Percentiles rank a stretch among this genome's conserved stretches.
Conservation (phyloP, 2,113 vertebrate genomes). For the Catharus fuscescens region DNA sequence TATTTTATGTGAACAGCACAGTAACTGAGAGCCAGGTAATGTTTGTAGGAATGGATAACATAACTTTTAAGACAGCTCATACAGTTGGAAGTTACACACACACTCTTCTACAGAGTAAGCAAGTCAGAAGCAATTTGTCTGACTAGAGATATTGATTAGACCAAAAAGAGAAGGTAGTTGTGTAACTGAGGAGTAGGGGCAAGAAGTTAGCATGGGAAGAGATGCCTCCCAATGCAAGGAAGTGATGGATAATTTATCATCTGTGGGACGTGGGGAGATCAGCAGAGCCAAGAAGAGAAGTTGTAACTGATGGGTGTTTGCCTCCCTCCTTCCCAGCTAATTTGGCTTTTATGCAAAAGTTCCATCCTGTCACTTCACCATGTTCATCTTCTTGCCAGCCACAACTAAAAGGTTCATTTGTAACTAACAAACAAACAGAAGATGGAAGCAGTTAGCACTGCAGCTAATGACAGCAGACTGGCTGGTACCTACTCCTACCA, state of each 20-base stretch:
- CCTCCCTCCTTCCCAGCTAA: not conserved
- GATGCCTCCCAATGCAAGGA: not conserved
- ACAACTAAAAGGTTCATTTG: slow-evolving; percentile 5
- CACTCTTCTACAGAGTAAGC: not conserved
- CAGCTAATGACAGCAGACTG: slow-evolving; percentile 35
- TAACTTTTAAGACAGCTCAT: not conserved
- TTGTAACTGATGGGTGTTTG: not conserved
- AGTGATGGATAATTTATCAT: slow-evolving; percentile 27
- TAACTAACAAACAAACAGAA: not conserved
- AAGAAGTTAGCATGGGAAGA: not conserved
- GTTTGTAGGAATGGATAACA: not conserved
- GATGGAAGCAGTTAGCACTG: not conserved
- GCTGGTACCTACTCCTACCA: not conserved
- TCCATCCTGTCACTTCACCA: not conserved
- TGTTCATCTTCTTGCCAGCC: not conserved
- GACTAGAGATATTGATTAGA: not conserved
- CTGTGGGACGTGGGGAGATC: not conserved
- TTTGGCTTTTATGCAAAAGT: not conserved
- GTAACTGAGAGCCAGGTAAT: not conserved
- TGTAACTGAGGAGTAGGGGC: not conserved
- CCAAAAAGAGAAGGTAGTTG: not conserved
- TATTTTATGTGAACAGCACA: not conserved
- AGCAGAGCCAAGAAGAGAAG: not conserved
- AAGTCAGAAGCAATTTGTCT: slow-evolving; percentile 37
- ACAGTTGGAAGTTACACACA: not conserved